phyloP scores from a whole-genome alignment of 2,888 invertebrate genomes.

The Xanthostigma xanthostigma region DNA sequence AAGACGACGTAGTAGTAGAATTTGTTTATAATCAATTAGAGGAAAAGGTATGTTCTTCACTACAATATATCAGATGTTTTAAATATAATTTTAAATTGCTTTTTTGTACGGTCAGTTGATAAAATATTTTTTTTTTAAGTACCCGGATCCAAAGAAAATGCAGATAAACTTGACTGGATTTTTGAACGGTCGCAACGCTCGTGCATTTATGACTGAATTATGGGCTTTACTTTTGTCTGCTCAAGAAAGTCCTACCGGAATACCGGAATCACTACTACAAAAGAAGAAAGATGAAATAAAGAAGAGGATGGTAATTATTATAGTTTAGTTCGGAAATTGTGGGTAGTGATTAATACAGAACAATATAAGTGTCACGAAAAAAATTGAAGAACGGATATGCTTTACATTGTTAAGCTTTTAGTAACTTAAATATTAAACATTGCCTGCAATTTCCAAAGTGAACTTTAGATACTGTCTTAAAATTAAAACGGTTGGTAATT shows the following conservation, averaged over 20 bases:
- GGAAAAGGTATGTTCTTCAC: constrained; percentile 52
- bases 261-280: constrained; percentile 87
- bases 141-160: constrained; percentile 95
- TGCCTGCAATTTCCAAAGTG: neutral
- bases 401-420: neutral
- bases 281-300: constrained; percentile 94
- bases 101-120: neutral
- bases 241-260: constrained; percentile 88
- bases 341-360: neutral
- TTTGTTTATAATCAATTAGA: constrained; percentile 98
- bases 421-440: too few relatives aligned
- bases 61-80: too few relatives aligned
- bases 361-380: too few relatives aligned
- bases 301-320: constrained; percentile 55
- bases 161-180: constrained; percentile 99
- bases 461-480: neutral
- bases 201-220: constrained; percentile 93
- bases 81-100: too few relatives aligned
- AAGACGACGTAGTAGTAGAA: constrained; percentile 97
- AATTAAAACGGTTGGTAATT: neutral
- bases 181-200: constrained; percentile 92
- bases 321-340: neutral
- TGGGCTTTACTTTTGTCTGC: constrained; percentile 93
- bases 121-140: constrained; percentile 38
- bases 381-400: too few relatives aligned